These are phyloP conservation scores for Malurus alboscapulatus DNA, from an alignment of 2,113 vertebrate genomes.

Conservation along the genomic window DNA sequence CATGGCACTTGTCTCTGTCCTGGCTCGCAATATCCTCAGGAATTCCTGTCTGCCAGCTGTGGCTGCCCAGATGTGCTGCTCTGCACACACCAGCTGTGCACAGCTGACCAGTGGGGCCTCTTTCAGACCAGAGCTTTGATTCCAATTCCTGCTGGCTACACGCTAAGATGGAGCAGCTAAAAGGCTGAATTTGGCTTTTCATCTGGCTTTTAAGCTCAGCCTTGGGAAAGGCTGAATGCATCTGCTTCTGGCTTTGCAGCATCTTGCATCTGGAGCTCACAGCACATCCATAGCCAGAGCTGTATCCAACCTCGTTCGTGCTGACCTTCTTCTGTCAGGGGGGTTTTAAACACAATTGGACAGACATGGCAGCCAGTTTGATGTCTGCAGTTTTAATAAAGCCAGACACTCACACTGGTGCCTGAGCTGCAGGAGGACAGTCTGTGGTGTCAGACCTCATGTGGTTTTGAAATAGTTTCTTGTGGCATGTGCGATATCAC, in stretches of 20 bases:
- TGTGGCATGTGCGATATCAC: not conserved
- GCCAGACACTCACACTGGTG: not conserved
- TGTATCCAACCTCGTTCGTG: not conserved
- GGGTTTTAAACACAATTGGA: not conserved
- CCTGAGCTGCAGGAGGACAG: not conserved
- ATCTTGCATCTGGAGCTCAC: fast-evolving
- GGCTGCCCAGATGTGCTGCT: not conserved
- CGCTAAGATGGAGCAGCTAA: not conserved
- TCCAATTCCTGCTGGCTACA: not conserved
- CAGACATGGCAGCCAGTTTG: not conserved
- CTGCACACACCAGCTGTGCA: fast-evolving
- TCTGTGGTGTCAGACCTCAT: not conserved
- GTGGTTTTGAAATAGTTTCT: not conserved
- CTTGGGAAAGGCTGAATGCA: not conserved
- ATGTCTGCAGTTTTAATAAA: conserved; percentile 4
- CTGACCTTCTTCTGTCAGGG: not conserved
- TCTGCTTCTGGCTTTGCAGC: not conserved
- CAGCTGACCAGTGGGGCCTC: fast-evolving
- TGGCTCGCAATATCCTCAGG: not conserved
- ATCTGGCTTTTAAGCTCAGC: not conserved
- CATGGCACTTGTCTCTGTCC: not conserved
- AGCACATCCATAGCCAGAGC: not conserved
- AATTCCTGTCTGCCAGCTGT: not conserved
- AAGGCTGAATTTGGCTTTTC: not conserved
- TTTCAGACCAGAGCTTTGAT: not conserved